Evolutionary conservation across 2,888 invertebrate genomes (phyloP).

Genomic region (Megastigmus dorsalis): DNA sequence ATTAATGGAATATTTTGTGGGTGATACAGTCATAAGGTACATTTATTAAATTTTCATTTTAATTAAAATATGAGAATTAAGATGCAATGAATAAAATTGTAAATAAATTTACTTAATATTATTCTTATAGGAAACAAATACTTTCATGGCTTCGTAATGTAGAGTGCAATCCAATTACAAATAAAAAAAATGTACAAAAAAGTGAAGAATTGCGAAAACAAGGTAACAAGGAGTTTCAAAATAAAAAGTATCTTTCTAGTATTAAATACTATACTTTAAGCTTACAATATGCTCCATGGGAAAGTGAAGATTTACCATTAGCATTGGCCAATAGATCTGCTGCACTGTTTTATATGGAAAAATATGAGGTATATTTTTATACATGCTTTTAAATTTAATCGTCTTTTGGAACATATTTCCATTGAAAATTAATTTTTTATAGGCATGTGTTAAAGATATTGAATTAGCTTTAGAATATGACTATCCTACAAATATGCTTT

Average conservation of each 20-base stretch:
- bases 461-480: slow-evolving; percentile 78
- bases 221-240: slow-evolving; percentile 79
- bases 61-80: no score
- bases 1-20: slow-evolving; percentile 43
- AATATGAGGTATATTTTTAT: slow-evolving; percentile 76
- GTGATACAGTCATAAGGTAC: slow-evolving; percentile 34
- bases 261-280: slow-evolving; percentile 80
- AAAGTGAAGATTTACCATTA: slow-evolving; percentile 78
- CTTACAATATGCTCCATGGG: slow-evolving; percentile 77
- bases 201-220: slow-evolving; percentile 72
- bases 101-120: no score
- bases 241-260: slow-evolving; percentile 76
- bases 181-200: slow-evolving; percentile 66
- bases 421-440: slow-evolving; percentile 8
- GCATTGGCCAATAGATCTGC: slow-evolving; percentile 84
- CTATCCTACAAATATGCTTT: slow-evolving; percentile 79
- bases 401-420: not conserved
- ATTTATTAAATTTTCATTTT: no score
- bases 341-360: slow-evolving; percentile 78
- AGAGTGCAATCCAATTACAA: slow-evolving; percentile 12
- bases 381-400: slow-evolving; percentile 10
- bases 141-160: slow-evolving; percentile 20
- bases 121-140: slow-evolving; percentile 28
- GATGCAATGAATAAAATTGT: no score
- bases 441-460: slow-evolving; percentile 82